These are phyloP conservation scores for Procavia capensis DNA, from an alignment of 2,113 vertebrate species.

Conservation along the genomic window DNA sequence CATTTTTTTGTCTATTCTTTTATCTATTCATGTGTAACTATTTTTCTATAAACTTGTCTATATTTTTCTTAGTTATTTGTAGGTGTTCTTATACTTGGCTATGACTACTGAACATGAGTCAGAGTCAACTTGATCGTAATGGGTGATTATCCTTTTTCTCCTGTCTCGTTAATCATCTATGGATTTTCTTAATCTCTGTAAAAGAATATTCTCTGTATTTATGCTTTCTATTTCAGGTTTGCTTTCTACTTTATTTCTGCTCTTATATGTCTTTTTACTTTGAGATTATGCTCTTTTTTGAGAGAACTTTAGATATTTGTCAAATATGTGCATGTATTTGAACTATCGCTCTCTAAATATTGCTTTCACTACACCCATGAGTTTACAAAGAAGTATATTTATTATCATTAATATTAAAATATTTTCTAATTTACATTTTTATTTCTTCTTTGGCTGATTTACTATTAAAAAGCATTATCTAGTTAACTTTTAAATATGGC, in stretches of 20 bases:
- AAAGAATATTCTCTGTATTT: not conserved
- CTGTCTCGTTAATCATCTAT: not conserved
- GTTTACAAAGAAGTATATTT: not conserved
- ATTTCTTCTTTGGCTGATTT: too few species aligned
- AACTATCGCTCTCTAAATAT: not conserved
- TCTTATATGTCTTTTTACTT: not conserved
- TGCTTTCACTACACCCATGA: not conserved
- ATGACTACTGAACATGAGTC: not conserved
- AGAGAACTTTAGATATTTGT: not conserved
- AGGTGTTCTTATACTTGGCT: too few species aligned
- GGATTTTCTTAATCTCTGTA: not conserved
- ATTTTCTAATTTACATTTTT: too few species aligned
- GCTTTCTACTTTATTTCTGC: too few species aligned
- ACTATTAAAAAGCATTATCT: not conserved
- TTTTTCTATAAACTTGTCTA: not conserved
- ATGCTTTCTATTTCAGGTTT: not conserved
- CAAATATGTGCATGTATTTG: not conserved
- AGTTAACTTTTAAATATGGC: not conserved
- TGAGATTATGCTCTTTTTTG: not conserved
- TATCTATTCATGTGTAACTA: not conserved
- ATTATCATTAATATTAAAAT: too few species aligned
- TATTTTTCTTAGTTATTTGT: not conserved
- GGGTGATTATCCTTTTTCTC: not conserved
- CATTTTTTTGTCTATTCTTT: not conserved
- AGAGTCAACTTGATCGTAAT: too few species aligned